Evolutionary conservation across 2,888 invertebrate genomes (phyloP), one percentile per base, ranked within the genome.

Genomic region (Caenorhabditis sp.): DNA sequence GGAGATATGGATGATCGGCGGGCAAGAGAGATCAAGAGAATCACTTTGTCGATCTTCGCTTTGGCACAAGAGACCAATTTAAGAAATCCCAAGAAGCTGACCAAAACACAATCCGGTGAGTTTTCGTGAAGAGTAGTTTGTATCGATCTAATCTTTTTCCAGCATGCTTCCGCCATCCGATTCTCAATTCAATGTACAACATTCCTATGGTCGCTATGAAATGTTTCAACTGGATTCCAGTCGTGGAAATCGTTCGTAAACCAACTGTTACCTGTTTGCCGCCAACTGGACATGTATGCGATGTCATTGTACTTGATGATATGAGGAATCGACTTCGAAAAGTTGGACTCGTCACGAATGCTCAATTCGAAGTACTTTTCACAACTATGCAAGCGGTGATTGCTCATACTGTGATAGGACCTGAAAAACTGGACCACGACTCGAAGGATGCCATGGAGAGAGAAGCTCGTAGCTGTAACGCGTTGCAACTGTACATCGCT

Each of bases 201-300:
- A 79, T 79, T 44, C 70, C 79, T 7, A 22, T 79, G 14, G 64
- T 79, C 1, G 79, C 79, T 0, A 79, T 79, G 63, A 69, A 79
- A 28, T 79, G 79, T 22, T 79, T 79, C 58, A 54, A 70, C 24
- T 79, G 79, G 79, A 59, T 79, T 38, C 79, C 79, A 16, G 70
- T 72, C 19, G 63, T 79, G 0, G 79, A 79, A 14, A 79, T 79
- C n/a, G 8, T 61, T 0, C 22, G 79, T 3, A 79, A 70, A 47
- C 79, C 79, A 0, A 64, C 79, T 2, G 64, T 79, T 5, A 70
- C 79, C 2, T 79, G 79, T 28, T 64, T 79, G 3, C 79, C 79
- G 26, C 79, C 79, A 63, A 79, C 79, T 0, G 79, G 79, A 5
- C 79, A 79, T 35, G 44, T 79, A 2, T 79, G 79, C n/a, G 79